Percentiles rank a stretch among this genome's conserved stretches.
phyloP scores from a whole-genome alignment of 2,888 invertebrate genomes.

The Ptilodon capucinus region DNA sequence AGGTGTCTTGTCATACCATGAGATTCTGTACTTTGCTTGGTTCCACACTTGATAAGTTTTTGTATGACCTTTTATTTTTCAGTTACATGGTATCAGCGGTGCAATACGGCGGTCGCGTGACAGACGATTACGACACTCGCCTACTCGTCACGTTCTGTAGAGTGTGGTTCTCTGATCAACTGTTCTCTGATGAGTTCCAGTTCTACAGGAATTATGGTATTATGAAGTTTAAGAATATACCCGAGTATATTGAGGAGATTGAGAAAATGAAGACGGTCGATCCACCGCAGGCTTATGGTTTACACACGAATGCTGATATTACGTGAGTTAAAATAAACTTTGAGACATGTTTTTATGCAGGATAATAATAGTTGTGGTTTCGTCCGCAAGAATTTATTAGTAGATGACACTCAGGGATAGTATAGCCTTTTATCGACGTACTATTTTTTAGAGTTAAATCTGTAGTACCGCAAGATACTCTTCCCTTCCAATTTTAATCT shows the following conservation, averaged over 20 bases:
- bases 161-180: constrained; percentile 89
- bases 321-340: constrained; percentile 79
- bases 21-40: too few species aligned
- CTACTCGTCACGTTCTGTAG: constrained; percentile 89
- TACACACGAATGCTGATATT: constrained; percentile 95
- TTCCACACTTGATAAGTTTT: too few species aligned
- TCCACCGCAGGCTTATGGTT: constrained; percentile 93
- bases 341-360: too few species aligned
- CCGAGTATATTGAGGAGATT: constrained; percentile 88
- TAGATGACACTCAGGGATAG: too few species aligned
- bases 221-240: constrained; percentile 85
- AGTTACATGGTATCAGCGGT: constrained; percentile 96
- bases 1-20: too few species aligned
- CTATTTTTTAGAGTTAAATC: too few species aligned
- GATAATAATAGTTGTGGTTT: too few species aligned
- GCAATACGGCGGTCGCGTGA: constrained; percentile 95
- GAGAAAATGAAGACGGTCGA: constrained; percentile 89
- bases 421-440: too few species aligned
- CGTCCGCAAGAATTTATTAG: too few species aligned
- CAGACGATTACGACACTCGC: constrained; percentile 94
- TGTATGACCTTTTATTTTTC: constrained; percentile 3
- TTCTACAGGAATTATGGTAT: constrained; percentile 92
- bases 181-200: constrained; percentile 88
- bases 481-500: too few species aligned
- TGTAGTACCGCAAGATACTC: too few species aligned